A percentile compares a stretch with the other conserved stretches of the same genome.
Evolutionary conservation across 2,888 invertebrate species (phyloP).

Genomic region (Julus scandinavius): DNA sequence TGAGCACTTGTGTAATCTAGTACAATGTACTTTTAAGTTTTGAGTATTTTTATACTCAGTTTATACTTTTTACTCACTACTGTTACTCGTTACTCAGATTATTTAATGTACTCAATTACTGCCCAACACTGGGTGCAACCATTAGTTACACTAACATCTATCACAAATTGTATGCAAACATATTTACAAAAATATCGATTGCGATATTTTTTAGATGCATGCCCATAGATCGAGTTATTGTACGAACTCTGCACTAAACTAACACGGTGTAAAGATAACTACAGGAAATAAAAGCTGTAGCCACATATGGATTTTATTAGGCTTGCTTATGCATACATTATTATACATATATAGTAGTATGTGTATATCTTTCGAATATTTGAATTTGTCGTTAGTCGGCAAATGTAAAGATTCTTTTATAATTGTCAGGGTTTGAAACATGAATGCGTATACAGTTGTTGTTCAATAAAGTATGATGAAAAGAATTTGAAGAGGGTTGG

Average conservation of each 20-base stretch:
- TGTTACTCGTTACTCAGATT: too few relatives aligned
- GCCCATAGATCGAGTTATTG: not conserved
- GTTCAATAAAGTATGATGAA: constrained; percentile 24
- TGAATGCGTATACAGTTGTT: constrained; percentile 16
- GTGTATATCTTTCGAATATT: not conserved
- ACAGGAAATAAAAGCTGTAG: not conserved
- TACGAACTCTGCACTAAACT: not conserved
- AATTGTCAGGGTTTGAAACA: not conserved
- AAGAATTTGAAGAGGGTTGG: constrained; percentile 25
- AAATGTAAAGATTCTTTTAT: not conserved
- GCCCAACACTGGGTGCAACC: too few relatives aligned
- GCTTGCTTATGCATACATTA: not conserved
- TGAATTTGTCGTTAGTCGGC: constrained; percentile 14
- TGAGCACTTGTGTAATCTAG: too few relatives aligned
- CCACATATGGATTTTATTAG: not conserved
- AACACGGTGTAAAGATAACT: not conserved
- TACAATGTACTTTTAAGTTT: too few relatives aligned
- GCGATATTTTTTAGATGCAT: too few relatives aligned
- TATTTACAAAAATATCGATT: too few relatives aligned
- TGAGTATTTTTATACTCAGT: too few relatives aligned
- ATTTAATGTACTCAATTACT: too few relatives aligned
- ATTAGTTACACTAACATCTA: too few relatives aligned
- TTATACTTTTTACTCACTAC: too few relatives aligned
- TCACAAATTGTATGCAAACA: too few relatives aligned
- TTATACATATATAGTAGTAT: not conserved